Evolutionary conservation across 2,888 invertebrate species (phyloP).

Genomic region (Temnothorax unifasciatus): DNA sequence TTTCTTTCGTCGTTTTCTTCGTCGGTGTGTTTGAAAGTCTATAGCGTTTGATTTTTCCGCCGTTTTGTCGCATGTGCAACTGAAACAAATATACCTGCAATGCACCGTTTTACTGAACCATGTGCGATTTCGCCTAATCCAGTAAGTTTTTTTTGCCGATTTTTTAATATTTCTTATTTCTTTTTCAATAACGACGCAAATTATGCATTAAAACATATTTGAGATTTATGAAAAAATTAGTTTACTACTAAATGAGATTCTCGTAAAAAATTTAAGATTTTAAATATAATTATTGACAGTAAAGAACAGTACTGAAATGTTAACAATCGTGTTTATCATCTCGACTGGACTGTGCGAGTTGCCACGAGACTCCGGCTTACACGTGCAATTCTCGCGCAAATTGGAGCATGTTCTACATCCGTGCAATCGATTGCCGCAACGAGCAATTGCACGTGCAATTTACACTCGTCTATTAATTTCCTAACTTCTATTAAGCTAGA

Average conservation of each 20-base stretch:
- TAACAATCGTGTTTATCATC: not conserved
- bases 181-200: not conserved
- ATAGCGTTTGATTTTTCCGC: constrained; percentile 19
- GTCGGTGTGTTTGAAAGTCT: not conserved
- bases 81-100: constrained; percentile 1
- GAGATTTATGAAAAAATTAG: not conserved
- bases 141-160: not conserved
- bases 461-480: not conserved
- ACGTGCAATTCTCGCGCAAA: constrained; percentile 46
- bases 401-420: constrained; percentile 54
- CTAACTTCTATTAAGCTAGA: not conserved
- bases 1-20: not conserved
- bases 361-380: constrained; percentile 24
- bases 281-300: not conserved
- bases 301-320: not conserved
- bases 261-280: constrained; percentile 4
- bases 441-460: constrained; percentile 50
- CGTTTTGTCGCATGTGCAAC: constrained; percentile 21
- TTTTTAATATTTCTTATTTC: not conserved
- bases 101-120: not conserved
- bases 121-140: not conserved
- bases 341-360: not conserved
- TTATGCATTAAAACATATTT: not conserved
- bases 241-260: not conserved
- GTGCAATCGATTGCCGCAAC: constrained; percentile 54